Evolutionary conservation across 2,888 invertebrate genomes (phyloP), one percentile per base, ranked within the genome.

Genomic region (Trisateles emortualis): DNA sequence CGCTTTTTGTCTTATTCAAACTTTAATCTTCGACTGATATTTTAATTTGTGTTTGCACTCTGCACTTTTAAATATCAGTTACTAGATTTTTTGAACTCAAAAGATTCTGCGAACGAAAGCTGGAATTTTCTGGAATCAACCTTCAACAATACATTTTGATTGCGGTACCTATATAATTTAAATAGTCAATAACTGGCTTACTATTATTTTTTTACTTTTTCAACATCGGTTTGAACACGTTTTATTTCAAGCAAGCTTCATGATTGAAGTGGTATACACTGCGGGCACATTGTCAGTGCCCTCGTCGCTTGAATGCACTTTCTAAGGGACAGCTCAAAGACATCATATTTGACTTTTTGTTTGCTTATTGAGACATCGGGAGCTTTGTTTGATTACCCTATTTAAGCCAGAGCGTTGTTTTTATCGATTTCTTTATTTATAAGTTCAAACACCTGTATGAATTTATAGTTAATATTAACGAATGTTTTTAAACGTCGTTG

Each of bases 231-330:
- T 69, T 64, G 53, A 53, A 57, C 43, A 45, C 29, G 51, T 56
- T 72, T 72, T 62, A 61, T 64, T 71, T 55, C 30, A 46, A 29
- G 50, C 39, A 49, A 53, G 47, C 52, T 58, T 64, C 59, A 55
- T 64, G 67, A 68, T 74, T 79, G 70, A 79, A 86, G 82, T 82
- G 82, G 74, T 62, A 8, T 14, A 30, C 75, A 78, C 84, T 89
- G 87, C 90, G 90, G 90, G 91, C 66, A 78, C 73, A 90, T 90
- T 91, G 88, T 89, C 60, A 59, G 48, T 57, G 66, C 68, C 45
- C 58, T 64, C 68, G 68, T 62, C 68, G 72, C 75, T 72, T 78
- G 72, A 79, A 77, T 84, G 80, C 79, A 62, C 79, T 78, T 76
- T 65, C 57, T 69, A 68, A 68, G 70, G 76, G 70, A 74, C 58